Conservation (phyloP, 2,888 invertebrate species). For the Sesamia inferens region DNA sequence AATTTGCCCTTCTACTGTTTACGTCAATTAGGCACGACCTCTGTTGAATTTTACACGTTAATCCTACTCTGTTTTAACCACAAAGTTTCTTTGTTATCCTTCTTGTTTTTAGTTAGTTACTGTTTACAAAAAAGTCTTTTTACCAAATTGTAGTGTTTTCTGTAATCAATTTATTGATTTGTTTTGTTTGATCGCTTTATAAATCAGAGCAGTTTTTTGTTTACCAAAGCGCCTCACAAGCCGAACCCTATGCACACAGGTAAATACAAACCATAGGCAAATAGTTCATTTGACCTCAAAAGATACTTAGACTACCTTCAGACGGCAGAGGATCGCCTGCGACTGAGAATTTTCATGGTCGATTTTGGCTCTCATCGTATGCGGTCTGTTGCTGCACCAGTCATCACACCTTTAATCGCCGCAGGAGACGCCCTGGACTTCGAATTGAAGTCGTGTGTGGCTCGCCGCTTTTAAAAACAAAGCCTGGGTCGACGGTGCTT, state of each 20-base stretch:
- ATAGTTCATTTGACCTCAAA: neutral
- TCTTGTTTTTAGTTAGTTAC: constrained; percentile 16
- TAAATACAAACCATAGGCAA: neutral
- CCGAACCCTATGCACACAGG: neutral
- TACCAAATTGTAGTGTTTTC: neutral
- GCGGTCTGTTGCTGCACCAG: neutral
- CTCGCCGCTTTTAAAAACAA: no score
- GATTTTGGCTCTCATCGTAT: constrained; percentile 63
- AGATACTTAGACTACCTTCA: neutral
- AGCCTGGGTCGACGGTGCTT: no score
- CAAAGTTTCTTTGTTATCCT: constrained; percentile 12
- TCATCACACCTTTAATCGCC: no score
- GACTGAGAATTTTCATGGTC: constrained; percentile 57
- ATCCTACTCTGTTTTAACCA: constrained; percentile 34
- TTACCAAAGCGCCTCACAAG: neutral
- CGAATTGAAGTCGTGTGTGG: no score
- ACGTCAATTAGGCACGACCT: constrained; percentile 41
- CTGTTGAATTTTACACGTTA: constrained; percentile 48
- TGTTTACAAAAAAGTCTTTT: constrained; percentile 9
- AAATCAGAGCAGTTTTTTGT: neutral
- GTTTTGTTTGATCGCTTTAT: neutral
- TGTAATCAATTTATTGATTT: neutral
- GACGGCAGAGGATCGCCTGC: constrained; percentile 38
- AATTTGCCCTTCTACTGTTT: constrained; percentile 47
- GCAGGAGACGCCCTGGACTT: no score